Conservation (phyloP, 2,888 invertebrate species). For the Gisinianus flammeolus region DNA sequence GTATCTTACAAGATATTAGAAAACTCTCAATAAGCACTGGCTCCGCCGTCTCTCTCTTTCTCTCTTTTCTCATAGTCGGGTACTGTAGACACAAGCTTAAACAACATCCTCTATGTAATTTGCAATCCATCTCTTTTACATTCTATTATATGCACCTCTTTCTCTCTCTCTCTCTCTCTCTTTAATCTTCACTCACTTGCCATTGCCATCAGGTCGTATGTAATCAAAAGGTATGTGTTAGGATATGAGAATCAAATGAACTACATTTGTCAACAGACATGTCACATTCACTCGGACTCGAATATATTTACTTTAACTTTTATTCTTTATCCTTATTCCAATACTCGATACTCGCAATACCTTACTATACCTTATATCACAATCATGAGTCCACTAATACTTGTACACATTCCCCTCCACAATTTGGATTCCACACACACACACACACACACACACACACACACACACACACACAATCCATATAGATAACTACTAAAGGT, state of each 20-base stretch:
- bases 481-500: no score
- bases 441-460: no score
- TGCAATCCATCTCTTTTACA: constrained; percentile 40
- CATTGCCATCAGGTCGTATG: not conserved
- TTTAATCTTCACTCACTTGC: not conserved
- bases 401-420: no score
- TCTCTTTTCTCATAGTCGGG: no score
- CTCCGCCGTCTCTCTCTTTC: no score
- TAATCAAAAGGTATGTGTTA: constrained; percentile 14
- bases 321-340: not conserved
- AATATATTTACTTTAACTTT: not conserved
- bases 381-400: no score
- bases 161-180: constrained; percentile 6
- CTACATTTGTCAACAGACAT: not conserved
- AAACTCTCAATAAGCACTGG: no score
- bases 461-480: no score
- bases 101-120: constrained; percentile 35
- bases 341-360: not conserved
- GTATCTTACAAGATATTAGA: no score
- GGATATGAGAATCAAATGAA: not conserved
- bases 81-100: not conserved
- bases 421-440: no score
- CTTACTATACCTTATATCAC: no score
- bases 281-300: not conserved
- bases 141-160: constrained; percentile 4